A percentile compares a stretch with the other conserved stretches of the same genome.
Evolutionary conservation across 2,797 vertebrate genomes (phyloP).

Genomic region (Nannoperca australis): DNA sequence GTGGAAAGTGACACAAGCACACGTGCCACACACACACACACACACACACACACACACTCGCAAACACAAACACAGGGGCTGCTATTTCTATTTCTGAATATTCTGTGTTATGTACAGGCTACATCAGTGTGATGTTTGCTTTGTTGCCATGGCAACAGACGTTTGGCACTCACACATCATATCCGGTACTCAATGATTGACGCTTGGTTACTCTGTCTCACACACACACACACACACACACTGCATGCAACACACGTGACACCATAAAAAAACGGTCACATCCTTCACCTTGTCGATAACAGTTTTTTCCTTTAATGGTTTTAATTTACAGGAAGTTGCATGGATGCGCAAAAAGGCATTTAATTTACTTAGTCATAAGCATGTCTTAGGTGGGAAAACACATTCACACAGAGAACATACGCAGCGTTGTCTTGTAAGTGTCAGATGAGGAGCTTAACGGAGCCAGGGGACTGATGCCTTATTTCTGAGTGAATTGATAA

Average conservation of each 20-base stretch:
- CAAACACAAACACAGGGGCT: slow-evolving; percentile 14
- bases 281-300: slow-evolving; percentile 54
- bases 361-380: slow-evolving; percentile 34
- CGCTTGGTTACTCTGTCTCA: slow-evolving; percentile 60
- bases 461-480: slow-evolving; percentile 10
- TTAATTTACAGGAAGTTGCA: slow-evolving; percentile 40
- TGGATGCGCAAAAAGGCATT: slow-evolving; percentile 5
- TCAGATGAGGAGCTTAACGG: slow-evolving; percentile 20
- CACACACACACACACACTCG: slow-evolving; percentile 4
- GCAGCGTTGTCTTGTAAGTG: slow-evolving; percentile 25
- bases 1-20: slow-evolving; percentile 46
- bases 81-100: slow-evolving; percentile 70
- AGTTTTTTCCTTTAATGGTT: slow-evolving; percentile 38
- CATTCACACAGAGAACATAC: neutral
- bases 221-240: slow-evolving; percentile 15
- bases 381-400: slow-evolving; percentile 23
- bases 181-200: slow-evolving; percentile 80
- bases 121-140: slow-evolving; percentile 79
- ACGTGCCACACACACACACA: slow-evolving; percentile 7
- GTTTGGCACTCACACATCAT: slow-evolving; percentile 78
- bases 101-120: slow-evolving; percentile 67
- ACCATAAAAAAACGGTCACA: slow-evolving; percentile 31
- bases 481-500: slow-evolving; percentile 41
- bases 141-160: slow-evolving; percentile 85
- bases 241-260: slow-evolving; percentile 60